Evolutionary conservation across 2,113 vertebrate species (phyloP).

Genomic region (Macquaria ambigua): DNA sequence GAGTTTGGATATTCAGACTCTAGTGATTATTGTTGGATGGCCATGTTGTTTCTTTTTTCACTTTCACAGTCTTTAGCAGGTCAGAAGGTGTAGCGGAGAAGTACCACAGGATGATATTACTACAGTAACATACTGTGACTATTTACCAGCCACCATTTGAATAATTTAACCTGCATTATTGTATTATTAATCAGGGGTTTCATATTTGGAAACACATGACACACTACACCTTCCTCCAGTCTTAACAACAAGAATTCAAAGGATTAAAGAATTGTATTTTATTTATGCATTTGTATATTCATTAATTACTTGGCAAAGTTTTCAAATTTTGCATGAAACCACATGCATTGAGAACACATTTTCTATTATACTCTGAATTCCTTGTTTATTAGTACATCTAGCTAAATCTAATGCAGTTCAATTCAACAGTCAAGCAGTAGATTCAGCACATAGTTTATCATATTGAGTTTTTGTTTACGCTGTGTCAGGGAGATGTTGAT

Average conservation of each 20-base stretch:
- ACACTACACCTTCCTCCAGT: background rate
- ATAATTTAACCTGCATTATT: slow-evolving; percentile 33
- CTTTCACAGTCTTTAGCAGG: background rate
- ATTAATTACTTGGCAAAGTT: background rate
- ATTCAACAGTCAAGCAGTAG: background rate
- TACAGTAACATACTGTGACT: background rate
- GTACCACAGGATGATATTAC: background rate
- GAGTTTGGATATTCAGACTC: background rate
- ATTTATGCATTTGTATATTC: background rate
- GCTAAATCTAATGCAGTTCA: background rate
- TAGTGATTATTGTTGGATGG: background rate
- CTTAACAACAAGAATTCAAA: too few relatives aligned
- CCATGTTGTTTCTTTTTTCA: background rate
- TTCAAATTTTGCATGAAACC: background rate
- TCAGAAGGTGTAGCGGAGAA: background rate
- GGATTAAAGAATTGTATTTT: too few relatives aligned
- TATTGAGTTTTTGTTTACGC: too few relatives aligned
- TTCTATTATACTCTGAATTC: background rate
- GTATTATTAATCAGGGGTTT: slow-evolving; percentile 52
- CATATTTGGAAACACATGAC: slow-evolving; percentile 2
- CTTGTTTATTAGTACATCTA: background rate
- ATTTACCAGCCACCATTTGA: slow-evolving; percentile 15
- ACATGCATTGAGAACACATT: background rate
- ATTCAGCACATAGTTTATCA: background rate
- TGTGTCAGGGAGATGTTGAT: background rate